Evolutionary conservation across 2,888 invertebrate genomes (phyloP).

Genomic region (Hypsopygia costalis): DNA sequence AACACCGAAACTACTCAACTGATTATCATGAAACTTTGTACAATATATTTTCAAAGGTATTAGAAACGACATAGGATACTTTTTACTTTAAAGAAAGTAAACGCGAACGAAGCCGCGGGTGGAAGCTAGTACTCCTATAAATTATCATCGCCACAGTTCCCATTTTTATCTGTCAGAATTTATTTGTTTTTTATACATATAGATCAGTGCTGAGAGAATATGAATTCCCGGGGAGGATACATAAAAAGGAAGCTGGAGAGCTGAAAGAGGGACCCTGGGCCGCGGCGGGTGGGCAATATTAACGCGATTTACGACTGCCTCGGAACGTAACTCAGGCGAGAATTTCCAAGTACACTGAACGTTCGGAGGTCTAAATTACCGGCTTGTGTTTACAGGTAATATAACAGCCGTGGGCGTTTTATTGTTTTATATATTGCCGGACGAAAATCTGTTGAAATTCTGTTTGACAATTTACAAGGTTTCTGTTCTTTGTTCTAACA

Average conservation of each 20-base stretch:
- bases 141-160: too few relatives aligned
- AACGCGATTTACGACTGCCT: conserved; percentile 8
- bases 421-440: background rate
- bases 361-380: background rate
- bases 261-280: background rate
- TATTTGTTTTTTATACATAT: too few relatives aligned
- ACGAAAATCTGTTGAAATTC: background rate
- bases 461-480: too few relatives aligned
- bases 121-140: too few relatives aligned
- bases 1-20: too few relatives aligned
- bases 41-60: too few relatives aligned
- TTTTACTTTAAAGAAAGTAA: too few relatives aligned
- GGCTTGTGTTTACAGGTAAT: background rate
- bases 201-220: background rate
- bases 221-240: background rate
- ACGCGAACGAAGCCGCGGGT: too few relatives aligned
- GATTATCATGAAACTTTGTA: too few relatives aligned
- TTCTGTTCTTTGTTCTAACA: too few relatives aligned
- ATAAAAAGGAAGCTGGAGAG: conserved; percentile 2
- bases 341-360: background rate
- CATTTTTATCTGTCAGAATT: too few relatives aligned
- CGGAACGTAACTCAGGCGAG: background rate
- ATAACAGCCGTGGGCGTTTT: background rate
- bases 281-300: conserved; percentile 9
- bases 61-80: too few relatives aligned